Base-by-base conservation (phyloP, 2,113 vertebrate genomes). In the Peucedramus taeniatus region DNA sequence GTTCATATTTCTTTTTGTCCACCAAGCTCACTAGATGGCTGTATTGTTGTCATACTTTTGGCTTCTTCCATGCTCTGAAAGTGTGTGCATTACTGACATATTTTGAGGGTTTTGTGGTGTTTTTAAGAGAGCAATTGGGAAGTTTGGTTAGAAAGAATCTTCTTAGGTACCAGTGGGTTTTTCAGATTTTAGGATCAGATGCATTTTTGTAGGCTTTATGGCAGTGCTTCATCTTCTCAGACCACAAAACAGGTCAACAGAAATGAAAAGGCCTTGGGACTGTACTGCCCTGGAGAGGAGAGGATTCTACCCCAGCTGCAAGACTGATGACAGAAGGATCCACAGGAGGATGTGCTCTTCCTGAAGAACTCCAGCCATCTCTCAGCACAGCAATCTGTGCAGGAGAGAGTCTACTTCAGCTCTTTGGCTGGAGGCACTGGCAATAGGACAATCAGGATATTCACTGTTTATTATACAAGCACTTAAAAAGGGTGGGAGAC, bases 281-380 rank as follows among this genome's bases (percentile, higher is more conserved):
- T 22, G 26, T 10, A 44, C 13, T 26, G 40, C 24, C 15, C 15
- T 24, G 35, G 47, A 50, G 24, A 83, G 19, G 0, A 0, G 50
- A 68, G 31, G 54, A 57, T 72, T 66, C 70, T 17, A 26, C 4
- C 33, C 18, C 33, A 42, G 23, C 54, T 1, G 0, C 53, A 59
- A 63, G 60, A 57, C 51, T 22, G 28, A 49, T 49, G 66, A 75
- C 64, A 90, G 71, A n/a, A 80, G 20, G 31, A 87, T 76, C 82
- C 1, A 1, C 6, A 11, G 47, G 40, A 78, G 31, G 49, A 74
- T 26, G 3, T 50, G 56, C 27, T 90, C 54, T 72, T 88, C 86
- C 68, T 78, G 77, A 87, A 77, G 86, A 89, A 80, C 44, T 75
- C 33, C 39, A 71, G 27, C 35, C 30, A 75, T 20, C 72, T 83